Evolutionary conservation across 2,888 invertebrate genomes (phyloP), one percentile per base, ranked within the genome.

Genomic region (Apantesis nais): DNA sequence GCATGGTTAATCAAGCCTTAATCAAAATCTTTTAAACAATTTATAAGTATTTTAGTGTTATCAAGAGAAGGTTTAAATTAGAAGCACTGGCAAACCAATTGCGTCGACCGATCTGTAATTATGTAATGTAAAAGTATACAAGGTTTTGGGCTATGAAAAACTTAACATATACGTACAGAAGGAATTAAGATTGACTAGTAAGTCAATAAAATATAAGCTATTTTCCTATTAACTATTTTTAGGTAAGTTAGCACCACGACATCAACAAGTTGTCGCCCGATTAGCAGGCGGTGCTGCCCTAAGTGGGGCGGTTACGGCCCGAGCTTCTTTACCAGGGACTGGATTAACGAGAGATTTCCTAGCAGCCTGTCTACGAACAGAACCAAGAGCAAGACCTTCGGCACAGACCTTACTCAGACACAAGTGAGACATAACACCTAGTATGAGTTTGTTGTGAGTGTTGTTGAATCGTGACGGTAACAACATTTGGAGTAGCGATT

Each of bases 401-500:
- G 96, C 97, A 34, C 91, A 95, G 0, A 95, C 96, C 34, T 91
- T 97, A n/a, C 89, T 97, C 14, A 95, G 96, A 63, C 97, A 97
- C 78, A 94, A 94, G 94, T 94, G 19, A 44, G 61, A 61, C 5
- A 34, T n/a, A 7, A 19, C 19, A 44, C 16, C 4, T 44, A 16
- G 4, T 19, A 14, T n/a, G n/a, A n/a, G n/a, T n/a, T n/a, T n/a
- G n/a, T n/a, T n/a, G n/a, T n/a, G n/a, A n/a, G n/a, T n/a, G n/a
- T n/a, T n/a, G n/a, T n/a, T n/a, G n/a, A n/a, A n/a, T n/a, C n/a
- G n/a, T n/a, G n/a, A n/a, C n/a, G n/a, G n/a, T n/a, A n/a, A n/a
- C n/a, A n/a, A n/a, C n/a, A n/a, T n/a, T n/a, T n/a, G n/a, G n/a
- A n/a, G n/a, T n/a, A n/a, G n/a, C n/a, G n/a, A n/a, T n/a, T n/a